Conservation (phyloP, 2,113 vertebrate genomes). For the Nannospalax galili region DNA sequence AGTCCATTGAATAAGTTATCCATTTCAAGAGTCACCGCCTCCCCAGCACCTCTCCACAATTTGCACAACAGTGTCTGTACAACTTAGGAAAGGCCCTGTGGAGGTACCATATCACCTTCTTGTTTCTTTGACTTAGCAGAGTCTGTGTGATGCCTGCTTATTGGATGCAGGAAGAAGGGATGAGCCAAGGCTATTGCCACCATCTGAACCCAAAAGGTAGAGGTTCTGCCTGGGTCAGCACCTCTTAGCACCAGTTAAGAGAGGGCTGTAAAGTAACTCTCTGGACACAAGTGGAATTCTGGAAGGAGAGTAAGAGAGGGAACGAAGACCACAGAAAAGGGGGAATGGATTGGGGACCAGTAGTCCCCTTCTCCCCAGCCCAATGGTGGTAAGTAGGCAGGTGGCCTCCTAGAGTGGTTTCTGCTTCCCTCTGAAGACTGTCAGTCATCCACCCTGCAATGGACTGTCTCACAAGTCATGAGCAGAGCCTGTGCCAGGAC, state of each 20-base stretch:
- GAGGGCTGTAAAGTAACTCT: too few species aligned
- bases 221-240: not conserved
- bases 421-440: not conserved
- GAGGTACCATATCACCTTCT: rapidly evolving
- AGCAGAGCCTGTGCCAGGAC: not conserved
- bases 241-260: not conserved
- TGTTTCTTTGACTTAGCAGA: not conserved
- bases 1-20: not conserved
- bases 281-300: not conserved
- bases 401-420: not conserved
- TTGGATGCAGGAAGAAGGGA: not conserved
- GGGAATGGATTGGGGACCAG: not conserved
- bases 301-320: not conserved
- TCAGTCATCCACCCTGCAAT: rapidly evolving
- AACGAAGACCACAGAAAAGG: not conserved
- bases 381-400: not conserved
- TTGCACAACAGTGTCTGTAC: not conserved
- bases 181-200: rapidly evolving
- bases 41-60: rapidly evolving
- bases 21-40: not conserved
- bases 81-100: not conserved
- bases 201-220: rapidly evolving
- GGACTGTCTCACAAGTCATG: not conserved
- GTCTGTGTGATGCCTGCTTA: not conserved
- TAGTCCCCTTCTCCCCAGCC: not conserved